phyloP scores from a whole-genome alignment of 2,888 invertebrate species.

The Mactromeris polynyma region DNA sequence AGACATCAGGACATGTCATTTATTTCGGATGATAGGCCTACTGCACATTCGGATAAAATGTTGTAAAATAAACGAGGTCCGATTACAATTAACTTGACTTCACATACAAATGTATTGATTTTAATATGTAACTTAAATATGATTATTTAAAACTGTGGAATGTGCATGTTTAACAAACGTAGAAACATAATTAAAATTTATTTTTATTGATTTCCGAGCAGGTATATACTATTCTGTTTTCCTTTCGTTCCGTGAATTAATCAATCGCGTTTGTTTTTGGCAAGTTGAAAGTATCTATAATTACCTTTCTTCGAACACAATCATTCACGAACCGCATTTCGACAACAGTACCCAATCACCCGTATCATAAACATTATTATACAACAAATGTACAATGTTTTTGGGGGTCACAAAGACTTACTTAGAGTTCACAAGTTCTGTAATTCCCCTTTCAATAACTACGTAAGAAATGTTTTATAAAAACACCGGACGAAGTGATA shows the following conservation, averaged over 20 bases:
- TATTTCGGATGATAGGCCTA: too few species aligned
- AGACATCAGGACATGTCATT: too few species aligned
- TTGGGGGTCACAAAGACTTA: background rate
- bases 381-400: background rate
- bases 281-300: background rate
- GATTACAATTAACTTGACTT: too few species aligned
- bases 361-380: background rate
- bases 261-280: background rate
- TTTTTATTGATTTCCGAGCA: too few species aligned
- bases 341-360: background rate
- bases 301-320: too few species aligned
- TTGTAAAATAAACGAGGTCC: too few species aligned
- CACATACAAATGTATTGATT: too few species aligned
- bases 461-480: background rate
- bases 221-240: background rate
- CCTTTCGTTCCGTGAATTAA: background rate
- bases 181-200: too few species aligned
- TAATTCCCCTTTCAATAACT: background rate
- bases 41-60: too few species aligned
- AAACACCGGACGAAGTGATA: background rate
- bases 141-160: too few species aligned
- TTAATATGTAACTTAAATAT: too few species aligned
- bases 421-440: background rate
- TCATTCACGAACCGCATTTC: background rate
- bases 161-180: too few species aligned